These are phyloP conservation scores for Pristionchus maxplancki DNA, from an alignment of 2,888 invertebrate species.

Conservation along the genomic window DNA sequence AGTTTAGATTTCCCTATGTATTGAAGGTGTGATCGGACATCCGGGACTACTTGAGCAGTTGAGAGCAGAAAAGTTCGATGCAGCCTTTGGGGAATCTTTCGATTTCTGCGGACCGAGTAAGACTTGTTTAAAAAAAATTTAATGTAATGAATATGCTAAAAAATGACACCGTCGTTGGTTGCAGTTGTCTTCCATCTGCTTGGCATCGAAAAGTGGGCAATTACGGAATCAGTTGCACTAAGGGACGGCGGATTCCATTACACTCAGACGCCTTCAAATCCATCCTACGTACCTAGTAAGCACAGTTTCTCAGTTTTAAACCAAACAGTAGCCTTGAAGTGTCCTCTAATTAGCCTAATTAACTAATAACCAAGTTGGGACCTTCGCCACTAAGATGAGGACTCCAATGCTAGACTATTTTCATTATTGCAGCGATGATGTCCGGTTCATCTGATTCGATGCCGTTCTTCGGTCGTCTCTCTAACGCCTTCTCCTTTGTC, in stretches of 20 bases:
- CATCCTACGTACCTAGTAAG: constrained; percentile 58
- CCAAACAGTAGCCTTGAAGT: no score
- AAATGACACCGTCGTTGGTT: no score
- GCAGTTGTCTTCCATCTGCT: constrained; percentile 28
- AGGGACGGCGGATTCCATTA: constrained; percentile 57
- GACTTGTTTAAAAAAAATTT: neutral
- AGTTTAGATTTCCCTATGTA: no score
- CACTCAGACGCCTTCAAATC: constrained; percentile 59
- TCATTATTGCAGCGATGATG: neutral
- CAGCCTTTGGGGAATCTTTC: neutral
- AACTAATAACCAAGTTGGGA: no score
- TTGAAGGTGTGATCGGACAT: neutral
- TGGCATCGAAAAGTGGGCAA: constrained; percentile 12
- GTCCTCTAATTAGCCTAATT: no score
- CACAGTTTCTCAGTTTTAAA: neutral
- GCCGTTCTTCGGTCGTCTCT: neutral
- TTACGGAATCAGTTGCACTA: constrained; percentile 15
- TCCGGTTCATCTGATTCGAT: neutral
- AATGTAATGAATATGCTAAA: neutral
- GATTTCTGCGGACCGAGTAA: neutral
- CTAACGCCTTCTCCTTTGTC: neutral
- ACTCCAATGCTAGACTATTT: no score
- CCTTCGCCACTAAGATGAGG: no score
- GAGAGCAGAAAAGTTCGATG: neutral
- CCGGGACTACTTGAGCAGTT: neutral